Evolutionary conservation across 2,888 invertebrate genomes (phyloP).

Genomic region (Sylvicola cinctus): DNA sequence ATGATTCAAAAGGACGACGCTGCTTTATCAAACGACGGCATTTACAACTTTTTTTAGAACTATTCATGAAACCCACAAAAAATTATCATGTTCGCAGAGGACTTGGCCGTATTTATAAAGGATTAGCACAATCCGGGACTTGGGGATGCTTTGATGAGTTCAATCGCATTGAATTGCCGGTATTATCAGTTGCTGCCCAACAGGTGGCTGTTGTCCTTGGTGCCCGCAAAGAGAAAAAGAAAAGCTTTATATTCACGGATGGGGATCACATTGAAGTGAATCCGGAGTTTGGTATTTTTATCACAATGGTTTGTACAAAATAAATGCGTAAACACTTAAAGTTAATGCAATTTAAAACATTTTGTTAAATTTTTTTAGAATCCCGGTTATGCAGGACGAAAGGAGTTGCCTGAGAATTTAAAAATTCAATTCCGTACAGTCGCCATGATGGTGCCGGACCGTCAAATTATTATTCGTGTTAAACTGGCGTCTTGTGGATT

Average conservation of each 20-base stretch:
- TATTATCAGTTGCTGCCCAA: slow-evolving; percentile 87
- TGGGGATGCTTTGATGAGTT: slow-evolving; percentile 99
- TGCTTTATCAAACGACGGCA: too few relatives aligned
- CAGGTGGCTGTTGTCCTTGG: slow-evolving; percentile 85
- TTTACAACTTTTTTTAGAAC: too few relatives aligned
- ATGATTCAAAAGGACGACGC: too few relatives aligned
- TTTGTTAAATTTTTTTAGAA: slow-evolving; percentile 38
- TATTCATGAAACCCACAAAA: too few relatives aligned
- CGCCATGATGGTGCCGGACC: slow-evolving; percentile 97
- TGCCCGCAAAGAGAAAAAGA: slow-evolving; percentile 85
- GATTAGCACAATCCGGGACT: slow-evolving; percentile 83
- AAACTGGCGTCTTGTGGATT: slow-evolving; percentile 93
- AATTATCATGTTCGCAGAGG: slow-evolving; percentile 55
- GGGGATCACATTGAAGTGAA: slow-evolving; percentile 86
- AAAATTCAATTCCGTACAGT: slow-evolving; percentile 96
- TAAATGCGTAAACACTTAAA: slow-evolving; percentile 11
- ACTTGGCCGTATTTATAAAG: slow-evolving; percentile 86
- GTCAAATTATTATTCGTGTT: slow-evolving; percentile 91
- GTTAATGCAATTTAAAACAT: slow-evolving; percentile 1
- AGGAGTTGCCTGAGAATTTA: slow-evolving; percentile 88
- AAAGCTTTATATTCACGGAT: slow-evolving; percentile 80
- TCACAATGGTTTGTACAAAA: slow-evolving; percentile 73
- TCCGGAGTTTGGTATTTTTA: slow-evolving; percentile 89
- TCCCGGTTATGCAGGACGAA: slow-evolving; percentile 91
- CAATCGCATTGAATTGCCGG: slow-evolving; percentile 85